These are phyloP conservation scores for Gambusia affinis DNA, from an alignment of 2,113 vertebrate species.

Conservation along the genomic window DNA sequence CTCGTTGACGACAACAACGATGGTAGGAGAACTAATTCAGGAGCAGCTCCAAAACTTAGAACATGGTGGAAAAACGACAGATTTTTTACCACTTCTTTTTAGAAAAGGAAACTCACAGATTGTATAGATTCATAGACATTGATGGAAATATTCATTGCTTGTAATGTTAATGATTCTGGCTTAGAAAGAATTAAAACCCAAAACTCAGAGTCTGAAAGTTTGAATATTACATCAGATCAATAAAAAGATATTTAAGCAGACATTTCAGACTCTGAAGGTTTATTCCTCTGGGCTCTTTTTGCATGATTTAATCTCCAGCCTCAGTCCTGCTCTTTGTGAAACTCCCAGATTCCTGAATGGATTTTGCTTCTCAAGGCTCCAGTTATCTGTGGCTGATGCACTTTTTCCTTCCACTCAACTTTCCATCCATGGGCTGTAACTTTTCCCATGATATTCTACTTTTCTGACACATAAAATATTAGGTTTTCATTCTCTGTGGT, in stretches of 20 bases:
- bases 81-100: not conserved
- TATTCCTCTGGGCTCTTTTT: too few relatives aligned
- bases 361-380: not conserved
- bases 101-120: not conserved
- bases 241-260: too few relatives aligned
- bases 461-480: too few relatives aligned
- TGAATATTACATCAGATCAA: not conserved
- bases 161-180: not conserved
- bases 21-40: constrained; percentile 49
- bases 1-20: constrained; percentile 76
- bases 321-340: too few relatives aligned
- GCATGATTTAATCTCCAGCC: too few relatives aligned
- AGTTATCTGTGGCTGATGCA: too few relatives aligned
- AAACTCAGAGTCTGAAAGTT: not conserved
- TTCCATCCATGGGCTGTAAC: not conserved
- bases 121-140: not conserved
- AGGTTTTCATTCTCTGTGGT: too few relatives aligned
- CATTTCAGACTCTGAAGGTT: too few relatives aligned
- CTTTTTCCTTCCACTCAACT: not conserved
- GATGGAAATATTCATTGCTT: not conserved
- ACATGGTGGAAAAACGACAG: not conserved
- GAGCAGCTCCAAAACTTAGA: not conserved
- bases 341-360: too few relatives aligned
- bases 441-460: not conserved
- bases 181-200: not conserved